Conservation (phyloP, 2,797 vertebrate species). For the Cygnus olor region DNA sequence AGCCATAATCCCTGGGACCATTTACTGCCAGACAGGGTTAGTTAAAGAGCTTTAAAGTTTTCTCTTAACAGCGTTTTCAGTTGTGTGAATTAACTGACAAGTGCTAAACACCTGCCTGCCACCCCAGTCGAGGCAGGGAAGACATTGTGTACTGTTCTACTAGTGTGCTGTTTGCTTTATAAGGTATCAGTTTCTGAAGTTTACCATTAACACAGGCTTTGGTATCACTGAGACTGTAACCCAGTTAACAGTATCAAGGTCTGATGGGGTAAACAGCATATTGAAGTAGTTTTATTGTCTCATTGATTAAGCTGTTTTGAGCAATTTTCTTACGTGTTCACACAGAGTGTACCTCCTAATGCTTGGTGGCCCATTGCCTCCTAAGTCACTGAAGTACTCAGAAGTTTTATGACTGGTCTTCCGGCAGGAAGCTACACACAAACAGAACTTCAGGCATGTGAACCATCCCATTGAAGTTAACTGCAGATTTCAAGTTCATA, state of each 20-base stretch:
- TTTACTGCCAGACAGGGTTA: neutral
- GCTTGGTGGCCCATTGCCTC: rapidly evolving
- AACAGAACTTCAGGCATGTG: neutral
- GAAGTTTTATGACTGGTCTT: constrained; percentile 1
- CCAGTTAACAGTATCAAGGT: neutral
- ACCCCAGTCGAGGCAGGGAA: neutral
- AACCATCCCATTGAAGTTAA: neutral
- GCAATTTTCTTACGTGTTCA: neutral
- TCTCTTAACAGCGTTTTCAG: neutral
- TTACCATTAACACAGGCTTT: neutral
- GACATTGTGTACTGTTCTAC: neutral
- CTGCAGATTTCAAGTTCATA: neutral
- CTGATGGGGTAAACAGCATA: neutral
- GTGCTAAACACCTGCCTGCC: neutral
- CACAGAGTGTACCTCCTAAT: neutral
- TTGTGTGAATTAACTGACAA: neutral
- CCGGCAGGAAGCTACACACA: neutral
- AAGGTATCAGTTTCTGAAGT: neutral
- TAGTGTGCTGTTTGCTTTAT: neutral
- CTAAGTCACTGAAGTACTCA: neutral
- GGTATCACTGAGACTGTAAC: neutral
- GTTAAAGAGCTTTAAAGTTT: neutral
- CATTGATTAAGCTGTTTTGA: neutral
- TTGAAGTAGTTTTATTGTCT: neutral
- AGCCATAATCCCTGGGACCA: neutral